Evolutionary conservation across 2,888 invertebrate species (phyloP), one percentile per base, ranked within the genome.

Genomic region (Nycteola revayana): DNA sequence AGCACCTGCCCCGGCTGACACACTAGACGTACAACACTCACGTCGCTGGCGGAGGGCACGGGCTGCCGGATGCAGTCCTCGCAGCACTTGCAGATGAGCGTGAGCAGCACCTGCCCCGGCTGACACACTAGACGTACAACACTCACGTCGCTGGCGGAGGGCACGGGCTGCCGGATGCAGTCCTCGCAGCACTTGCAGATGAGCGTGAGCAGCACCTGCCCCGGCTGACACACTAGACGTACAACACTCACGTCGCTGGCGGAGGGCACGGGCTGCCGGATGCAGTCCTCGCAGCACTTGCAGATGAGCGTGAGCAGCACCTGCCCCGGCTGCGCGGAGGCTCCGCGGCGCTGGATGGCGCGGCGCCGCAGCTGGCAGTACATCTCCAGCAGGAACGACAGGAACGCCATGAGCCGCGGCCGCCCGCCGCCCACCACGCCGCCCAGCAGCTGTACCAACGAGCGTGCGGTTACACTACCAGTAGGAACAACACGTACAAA

Each of bases 381-480:
- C 93, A 96, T 95, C 90, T 96, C 96, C 61, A 95, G 94, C 49
- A 96, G 90, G 89, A 96, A 96, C 77, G 94, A 94, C 90, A 96
- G 95, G 88, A 96, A 96, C 52, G 96, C 95, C 66, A 94, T 94
- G 68, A 91, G 93, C 41, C 92, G 91, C 22, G 92, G 92, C 31
- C 93, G 91, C 7, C 93, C 93, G 33, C 93, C 93, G 67, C 85
- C 83, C 62, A 77, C 89, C 45, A 83, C 55, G 1, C 90, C 73
- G 36, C 91, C 84, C 31, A 92, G 72, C 41, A 92, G 72, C 88
- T 90, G 70, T 0, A 46, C n/a, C n/a, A 6, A 18, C 18, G 18
- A 6, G 18, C 3, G 18, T n/a, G n/a, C n/a, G n/a, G n/a, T n/a
- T n/a, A n/a, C n/a, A n/a, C n/a, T n/a, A n/a, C n/a, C n/a, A n/a